These are phyloP conservation scores for Heliocidaris tuberculata DNA, from an alignment of 35 echinoderm and acorn worm species.

Conservation along the genomic window DNA sequence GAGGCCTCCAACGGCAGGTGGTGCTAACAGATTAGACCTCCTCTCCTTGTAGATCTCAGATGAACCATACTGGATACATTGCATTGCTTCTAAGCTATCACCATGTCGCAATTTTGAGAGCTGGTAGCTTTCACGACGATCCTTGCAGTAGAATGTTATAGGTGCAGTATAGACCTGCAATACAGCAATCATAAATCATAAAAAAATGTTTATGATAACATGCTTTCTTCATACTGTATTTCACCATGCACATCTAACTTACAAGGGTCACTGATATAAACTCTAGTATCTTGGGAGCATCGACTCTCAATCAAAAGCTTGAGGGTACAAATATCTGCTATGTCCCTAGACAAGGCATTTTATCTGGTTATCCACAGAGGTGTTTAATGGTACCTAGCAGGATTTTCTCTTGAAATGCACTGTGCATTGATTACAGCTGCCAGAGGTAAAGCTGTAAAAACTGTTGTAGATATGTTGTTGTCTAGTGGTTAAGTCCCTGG, in stretches of 20 bases:
- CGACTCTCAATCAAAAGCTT: no score
- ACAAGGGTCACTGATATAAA: no score
- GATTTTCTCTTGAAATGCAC: no score
- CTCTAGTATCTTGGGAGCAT: no score
- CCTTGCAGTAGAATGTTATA: constrained; percentile 69
- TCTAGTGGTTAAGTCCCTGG: no score
- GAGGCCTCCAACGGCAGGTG: constrained; percentile 53
- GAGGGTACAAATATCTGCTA: no score
- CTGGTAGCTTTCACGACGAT: constrained; percentile 71
- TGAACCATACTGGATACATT: constrained; percentile 63
- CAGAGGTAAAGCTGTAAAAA: no score
- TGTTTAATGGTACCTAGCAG: no score
- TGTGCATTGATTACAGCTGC: no score
- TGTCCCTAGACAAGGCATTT: no score
- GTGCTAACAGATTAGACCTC: constrained; percentile 7
- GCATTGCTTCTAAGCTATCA: constrained; percentile 58
- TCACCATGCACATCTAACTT: neutral
- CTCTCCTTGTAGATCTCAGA: constrained; percentile 50
- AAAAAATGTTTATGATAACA: neutral
- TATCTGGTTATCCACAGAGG: no score
- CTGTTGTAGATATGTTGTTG: no score
- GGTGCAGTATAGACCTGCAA: constrained; percentile 61
- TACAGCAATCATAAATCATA: neutral
- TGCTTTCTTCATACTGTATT: neutral
- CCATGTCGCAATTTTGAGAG: constrained; percentile 43